Evolutionary conservation across 2,113 vertebrate species (phyloP).

Genomic region (Fukomys damarensis): DNA sequence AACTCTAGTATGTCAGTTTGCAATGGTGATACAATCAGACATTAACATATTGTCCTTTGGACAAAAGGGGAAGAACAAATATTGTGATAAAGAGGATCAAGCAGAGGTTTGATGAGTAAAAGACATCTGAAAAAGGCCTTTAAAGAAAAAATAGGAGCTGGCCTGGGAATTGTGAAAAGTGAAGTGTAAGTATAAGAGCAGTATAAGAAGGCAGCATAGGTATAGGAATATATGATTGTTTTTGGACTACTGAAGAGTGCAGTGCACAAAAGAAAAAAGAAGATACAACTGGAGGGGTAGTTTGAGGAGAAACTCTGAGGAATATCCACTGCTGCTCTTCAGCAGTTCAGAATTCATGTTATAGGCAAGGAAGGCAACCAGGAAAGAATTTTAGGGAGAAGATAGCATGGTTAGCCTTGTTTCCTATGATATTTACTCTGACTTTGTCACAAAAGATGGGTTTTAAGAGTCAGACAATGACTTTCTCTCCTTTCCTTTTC

Average conservation of each 20-base stretch:
- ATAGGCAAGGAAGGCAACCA: not conserved
- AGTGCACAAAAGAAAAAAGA: not conserved
- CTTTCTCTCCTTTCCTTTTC: not conserved
- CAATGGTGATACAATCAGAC: not conserved
- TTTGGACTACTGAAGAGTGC: not conserved
- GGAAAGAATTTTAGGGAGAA: not conserved
- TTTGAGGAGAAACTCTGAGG: not conserved
- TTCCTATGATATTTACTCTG: not conserved
- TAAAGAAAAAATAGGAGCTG: not conserved
- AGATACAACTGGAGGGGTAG: not conserved
- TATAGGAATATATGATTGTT: not conserved
- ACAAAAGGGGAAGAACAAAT: not conserved
- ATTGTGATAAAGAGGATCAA: not conserved
- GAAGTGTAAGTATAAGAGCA: not conserved
- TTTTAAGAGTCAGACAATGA: not conserved
- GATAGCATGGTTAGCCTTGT: not conserved
- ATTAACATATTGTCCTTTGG: not conserved
- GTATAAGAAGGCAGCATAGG: not conserved
- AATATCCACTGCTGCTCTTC: not conserved
- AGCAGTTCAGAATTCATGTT: not conserved
- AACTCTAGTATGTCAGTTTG: not conserved
- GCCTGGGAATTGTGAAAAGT: not conserved
- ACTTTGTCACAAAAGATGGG: not conserved
- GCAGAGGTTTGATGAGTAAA: not conserved
- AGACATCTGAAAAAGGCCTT: not conserved